These are phyloP conservation scores for Turnix velox DNA, from an alignment of 2,113 vertebrate species.

Conservation along the genomic window DNA sequence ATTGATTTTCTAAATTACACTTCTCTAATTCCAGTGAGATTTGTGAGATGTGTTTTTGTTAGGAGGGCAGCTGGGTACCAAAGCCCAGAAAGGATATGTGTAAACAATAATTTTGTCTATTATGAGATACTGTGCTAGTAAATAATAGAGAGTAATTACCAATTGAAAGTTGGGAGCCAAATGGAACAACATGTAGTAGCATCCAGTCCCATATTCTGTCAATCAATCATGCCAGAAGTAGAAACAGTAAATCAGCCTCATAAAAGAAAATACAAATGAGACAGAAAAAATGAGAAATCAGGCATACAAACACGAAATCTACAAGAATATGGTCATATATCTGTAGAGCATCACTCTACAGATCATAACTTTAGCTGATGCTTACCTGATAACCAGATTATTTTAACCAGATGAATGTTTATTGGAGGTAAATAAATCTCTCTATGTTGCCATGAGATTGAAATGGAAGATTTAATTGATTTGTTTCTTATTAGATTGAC, in stretches of 20 bases:
- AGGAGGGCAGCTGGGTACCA: not conserved
- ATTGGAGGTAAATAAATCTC: too few relatives aligned
- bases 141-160: constrained; percentile 8
- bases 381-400: not conserved
- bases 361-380: not conserved
- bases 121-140: not conserved
- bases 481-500: constrained; percentile 70
- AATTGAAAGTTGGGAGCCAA: not conserved
- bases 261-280: not conserved
- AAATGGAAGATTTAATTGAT: not conserved
- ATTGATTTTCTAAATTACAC: not conserved
- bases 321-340: not conserved
- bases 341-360: not conserved
- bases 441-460: not conserved
- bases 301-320: not conserved
- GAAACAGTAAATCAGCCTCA: not conserved
- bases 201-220: not conserved
- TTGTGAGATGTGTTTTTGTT: constrained; percentile 11
- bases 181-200: not conserved
- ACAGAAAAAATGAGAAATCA: not conserved
- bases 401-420: not conserved
- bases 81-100: not conserved
- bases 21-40: not conserved
- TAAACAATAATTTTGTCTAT: constrained; percentile 12
- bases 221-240: not conserved